A percentile compares a stretch with the other conserved stretches of the same genome.
phyloP scores from a whole-genome alignment of 37 sponge, comb jelly and placozoan species.

The Crambe crambe region DNA sequence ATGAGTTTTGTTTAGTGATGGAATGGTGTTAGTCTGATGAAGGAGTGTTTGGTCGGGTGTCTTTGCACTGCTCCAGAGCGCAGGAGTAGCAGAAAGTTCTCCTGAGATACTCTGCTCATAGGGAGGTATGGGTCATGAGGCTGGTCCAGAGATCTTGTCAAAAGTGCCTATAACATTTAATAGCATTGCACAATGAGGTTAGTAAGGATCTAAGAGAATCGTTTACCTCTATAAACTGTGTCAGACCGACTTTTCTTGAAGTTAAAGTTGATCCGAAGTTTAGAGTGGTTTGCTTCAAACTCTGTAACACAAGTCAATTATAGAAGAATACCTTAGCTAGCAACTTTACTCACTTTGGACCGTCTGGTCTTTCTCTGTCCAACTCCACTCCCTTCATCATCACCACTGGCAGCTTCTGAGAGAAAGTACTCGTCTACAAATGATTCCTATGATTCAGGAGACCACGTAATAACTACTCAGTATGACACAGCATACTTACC shows the following conservation, averaged over 20 bases:
- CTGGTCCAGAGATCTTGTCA: constrained; percentile 7
- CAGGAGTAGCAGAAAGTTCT: constrained; percentile 21
- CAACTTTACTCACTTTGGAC: no score
- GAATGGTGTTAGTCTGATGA: constrained; percentile 34
- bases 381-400: neutral
- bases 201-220: neutral
- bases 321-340: no score
- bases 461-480: neutral
- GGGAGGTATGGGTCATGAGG: constrained; percentile 39
- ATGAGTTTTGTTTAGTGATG: constrained; percentile 7
- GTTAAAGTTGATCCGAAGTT: no score
- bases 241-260: no score
- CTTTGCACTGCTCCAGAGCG: constrained; percentile 21
- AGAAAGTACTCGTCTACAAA: neutral
- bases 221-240: neutral
- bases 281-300: no score
- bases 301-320: no score
- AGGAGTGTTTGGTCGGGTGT: constrained; percentile 34
- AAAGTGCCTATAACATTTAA: constrained; percentile 22
- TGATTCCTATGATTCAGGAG: neutral
- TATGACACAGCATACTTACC: neutral
- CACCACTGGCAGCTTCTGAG: neutral
- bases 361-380: neutral
- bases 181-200: no score
- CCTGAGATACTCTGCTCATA: neutral